Conservation (phyloP, 1,140 invertebrate genomes). For the Metaphire vulgaris region DNA sequence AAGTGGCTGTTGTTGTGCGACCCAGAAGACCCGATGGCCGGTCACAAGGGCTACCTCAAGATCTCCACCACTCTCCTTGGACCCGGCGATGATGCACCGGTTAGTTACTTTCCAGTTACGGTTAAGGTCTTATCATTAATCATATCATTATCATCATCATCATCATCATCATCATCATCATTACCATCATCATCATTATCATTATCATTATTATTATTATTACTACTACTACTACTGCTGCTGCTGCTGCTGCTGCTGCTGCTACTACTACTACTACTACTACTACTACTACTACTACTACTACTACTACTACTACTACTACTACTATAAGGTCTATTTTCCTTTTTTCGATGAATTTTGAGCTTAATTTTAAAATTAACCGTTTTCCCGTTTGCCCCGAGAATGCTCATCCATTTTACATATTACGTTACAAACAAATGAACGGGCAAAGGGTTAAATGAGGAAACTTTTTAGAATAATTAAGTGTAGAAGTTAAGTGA, state of each 20-base stretch:
- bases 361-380: too few relatives aligned
- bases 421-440: too few relatives aligned
- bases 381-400: too few relatives aligned
- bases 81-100: constrained; percentile 53
- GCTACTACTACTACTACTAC: background rate
- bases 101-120: too few relatives aligned
- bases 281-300: background rate
- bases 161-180: constrained; percentile 5
- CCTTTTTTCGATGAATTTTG: background rate
- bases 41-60: constrained; percentile 54
- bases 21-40: constrained; percentile 49
- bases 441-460: too few relatives aligned
- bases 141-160: background rate
- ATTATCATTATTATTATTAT: background rate
- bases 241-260: background rate
- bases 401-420: too few relatives aligned
- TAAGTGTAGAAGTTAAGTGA: too few relatives aligned
- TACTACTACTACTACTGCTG: background rate
- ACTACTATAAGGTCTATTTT: background rate
- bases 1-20: constrained; percentile 55
- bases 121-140: constrained; percentile 2
- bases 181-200: background rate
- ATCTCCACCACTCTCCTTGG: constrained; percentile 51
- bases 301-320: background rate
- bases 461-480: too few relatives aligned